These are phyloP conservation scores for Buphagus erythrorhynchus DNA, from an alignment of 2,797 vertebrate species.

Conservation along the genomic window DNA sequence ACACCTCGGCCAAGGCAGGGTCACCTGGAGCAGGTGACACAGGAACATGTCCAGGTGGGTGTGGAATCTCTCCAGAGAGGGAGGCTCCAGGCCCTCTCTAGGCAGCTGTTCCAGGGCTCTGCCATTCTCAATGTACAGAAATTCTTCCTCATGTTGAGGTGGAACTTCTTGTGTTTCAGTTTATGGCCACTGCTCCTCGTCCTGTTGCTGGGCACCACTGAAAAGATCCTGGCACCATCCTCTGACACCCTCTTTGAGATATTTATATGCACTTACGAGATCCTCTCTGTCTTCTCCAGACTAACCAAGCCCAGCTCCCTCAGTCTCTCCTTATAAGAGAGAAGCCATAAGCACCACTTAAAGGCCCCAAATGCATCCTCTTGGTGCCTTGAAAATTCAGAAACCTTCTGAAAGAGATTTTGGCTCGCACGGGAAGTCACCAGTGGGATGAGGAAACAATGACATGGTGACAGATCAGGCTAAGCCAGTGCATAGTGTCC, in stretches of 20 bases:
- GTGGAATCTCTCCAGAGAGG: background rate
- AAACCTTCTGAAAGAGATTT: background rate
- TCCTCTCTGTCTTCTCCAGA: background rate
- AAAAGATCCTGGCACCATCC: background rate
- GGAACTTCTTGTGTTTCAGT: background rate
- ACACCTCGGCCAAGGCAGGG: background rate
- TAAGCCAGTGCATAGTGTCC: background rate
- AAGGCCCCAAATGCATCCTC: background rate
- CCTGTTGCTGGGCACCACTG: background rate
- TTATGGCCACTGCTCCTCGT: background rate
- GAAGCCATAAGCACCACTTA: background rate
- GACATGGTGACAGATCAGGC: background rate
- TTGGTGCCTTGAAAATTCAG: background rate
- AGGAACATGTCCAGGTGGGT: background rate
- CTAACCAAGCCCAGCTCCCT: background rate
- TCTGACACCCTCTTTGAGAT: background rate
- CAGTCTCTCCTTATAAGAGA: background rate
- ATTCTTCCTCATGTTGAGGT: background rate
- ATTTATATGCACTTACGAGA: background rate
- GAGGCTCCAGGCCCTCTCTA: background rate
- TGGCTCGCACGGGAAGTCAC: background rate
- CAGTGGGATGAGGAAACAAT: background rate
- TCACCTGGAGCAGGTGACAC: background rate
- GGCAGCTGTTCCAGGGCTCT: background rate
- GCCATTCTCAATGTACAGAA: background rate